Evolutionary conservation across 2,113 vertebrate species (phyloP).

Genomic region (Emberiza fucata): DNA sequence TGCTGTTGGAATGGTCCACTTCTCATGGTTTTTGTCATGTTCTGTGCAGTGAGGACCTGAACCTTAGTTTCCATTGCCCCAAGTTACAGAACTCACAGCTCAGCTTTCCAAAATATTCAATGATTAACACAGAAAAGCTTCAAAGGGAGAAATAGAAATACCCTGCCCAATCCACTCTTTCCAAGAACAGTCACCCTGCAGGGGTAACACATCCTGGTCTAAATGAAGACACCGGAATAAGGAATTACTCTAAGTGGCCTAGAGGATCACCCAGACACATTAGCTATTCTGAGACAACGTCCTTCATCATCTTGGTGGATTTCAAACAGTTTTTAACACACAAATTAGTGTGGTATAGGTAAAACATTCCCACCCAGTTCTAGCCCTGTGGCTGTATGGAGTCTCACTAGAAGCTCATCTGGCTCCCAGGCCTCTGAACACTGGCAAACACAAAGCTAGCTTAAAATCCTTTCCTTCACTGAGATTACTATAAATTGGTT

Average conservation of each 20-base stretch:
- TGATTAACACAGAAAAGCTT: neutral
- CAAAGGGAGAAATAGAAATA: neutral
- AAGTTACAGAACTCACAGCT: neutral
- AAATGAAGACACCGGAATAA: neutral
- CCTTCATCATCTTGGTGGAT: neutral
- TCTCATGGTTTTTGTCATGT: neutral
- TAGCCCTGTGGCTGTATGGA: neutral
- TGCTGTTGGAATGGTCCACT: neutral
- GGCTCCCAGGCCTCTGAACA: neutral
- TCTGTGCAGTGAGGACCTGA: neutral
- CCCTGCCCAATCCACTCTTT: neutral
- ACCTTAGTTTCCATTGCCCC: neutral
- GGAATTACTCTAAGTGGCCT: neutral
- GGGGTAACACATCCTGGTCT: neutral
- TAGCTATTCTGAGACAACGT: neutral
- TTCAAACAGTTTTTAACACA: neutral
- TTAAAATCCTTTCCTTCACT: neutral
- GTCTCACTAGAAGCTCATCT: neutral
- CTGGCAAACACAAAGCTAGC: neutral
- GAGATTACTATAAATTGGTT: neutral
- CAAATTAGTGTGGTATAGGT: neutral
- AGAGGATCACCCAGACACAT: neutral
- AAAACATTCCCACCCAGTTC: neutral
- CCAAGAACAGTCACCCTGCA: neutral
- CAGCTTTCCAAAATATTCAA: neutral